Conservation (phyloP, 2,888 invertebrate genomes). For the Hyles lineata region DNA sequence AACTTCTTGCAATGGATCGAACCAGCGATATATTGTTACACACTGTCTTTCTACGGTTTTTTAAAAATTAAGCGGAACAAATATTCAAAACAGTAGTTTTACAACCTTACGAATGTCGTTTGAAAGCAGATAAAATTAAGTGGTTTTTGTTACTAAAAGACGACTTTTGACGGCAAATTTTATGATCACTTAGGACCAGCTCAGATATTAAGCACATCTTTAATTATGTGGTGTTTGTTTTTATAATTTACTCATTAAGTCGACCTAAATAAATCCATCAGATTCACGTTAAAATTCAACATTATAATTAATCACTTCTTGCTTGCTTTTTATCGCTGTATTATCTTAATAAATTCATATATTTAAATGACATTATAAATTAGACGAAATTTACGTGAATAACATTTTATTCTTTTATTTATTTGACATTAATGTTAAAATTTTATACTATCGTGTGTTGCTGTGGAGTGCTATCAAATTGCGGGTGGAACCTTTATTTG, state of each 20-base stretch:
- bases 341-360: slow-evolving; percentile 26
- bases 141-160: too few species aligned
- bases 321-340: slow-evolving; percentile 24
- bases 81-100: too few species aligned
- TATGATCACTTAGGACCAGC: neutral
- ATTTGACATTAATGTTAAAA: slow-evolving; percentile 33
- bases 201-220: neutral
- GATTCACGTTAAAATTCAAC: neutral
- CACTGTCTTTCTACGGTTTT: too few species aligned
- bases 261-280: neutral
- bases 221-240: neutral
- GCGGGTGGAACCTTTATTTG: slow-evolving; percentile 1
- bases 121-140: too few species aligned
- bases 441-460: slow-evolving; percentile 29
- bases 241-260: neutral
- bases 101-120: too few species aligned
- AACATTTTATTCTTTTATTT: slow-evolving; percentile 16
- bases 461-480: slow-evolving; percentile 15
- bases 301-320: slow-evolving; percentile 8
- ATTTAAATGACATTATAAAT: neutral
- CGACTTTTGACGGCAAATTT: neutral
- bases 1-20: too few species aligned
- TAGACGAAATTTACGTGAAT: neutral
- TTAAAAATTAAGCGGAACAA: too few species aligned
- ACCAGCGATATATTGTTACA: too few species aligned